Evolutionary conservation across 1,140 invertebrate genomes (phyloP), one percentile per base, ranked within the genome.

Genomic region (Lutraria rhynchaena): DNA sequence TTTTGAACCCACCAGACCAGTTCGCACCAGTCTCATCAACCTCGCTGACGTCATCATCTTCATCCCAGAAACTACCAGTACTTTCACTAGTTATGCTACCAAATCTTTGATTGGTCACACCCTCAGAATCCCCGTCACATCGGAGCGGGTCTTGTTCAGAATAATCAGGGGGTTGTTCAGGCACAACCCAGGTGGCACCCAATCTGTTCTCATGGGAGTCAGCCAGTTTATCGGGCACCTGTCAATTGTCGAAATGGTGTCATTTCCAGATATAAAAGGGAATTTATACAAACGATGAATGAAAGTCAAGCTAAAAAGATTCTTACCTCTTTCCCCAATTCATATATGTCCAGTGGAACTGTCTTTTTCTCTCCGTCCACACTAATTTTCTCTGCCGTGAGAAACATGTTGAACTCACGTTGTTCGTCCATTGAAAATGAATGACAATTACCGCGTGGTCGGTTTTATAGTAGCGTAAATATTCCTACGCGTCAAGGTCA

Each of bases 1-100:
- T n/a, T n/a, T 3, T 4, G 31, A 61, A 78, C 75, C 75, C 75
- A 78, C 75, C 75, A 67, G 61, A 65, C 75, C 75, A 78, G 29
- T 19, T 57, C n/a, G 37, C 60, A 37, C 75, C 61, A 67, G 60
- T 27, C n/a, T 65, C 61, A 24, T 24, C 61, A 55, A 22, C 41
- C 3, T 65, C 31, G 11, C 31, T 67, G 44, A 37, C 46, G 60
- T 37, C 61, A 51, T 78, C 75, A 55, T 78, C 75, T 13, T 57
- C 60, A 53, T 67, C 60, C 33, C 61, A 51, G 33, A 44, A 49
- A 35, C 51, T 51, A 7, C 46, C 65, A 17, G 46, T 51, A 41
- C 63, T 67, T 35, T 33, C 58, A 65, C 60, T 58, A 53, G 55
- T 37, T 51, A 49, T 63, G 29, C 44, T 60, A 37, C 44, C 73